Percentiles rank a stretch among this genome's conserved stretches.
phyloP scores from a whole-genome alignment of 2,888 invertebrate species.

The Acholoe squamosa region DNA sequence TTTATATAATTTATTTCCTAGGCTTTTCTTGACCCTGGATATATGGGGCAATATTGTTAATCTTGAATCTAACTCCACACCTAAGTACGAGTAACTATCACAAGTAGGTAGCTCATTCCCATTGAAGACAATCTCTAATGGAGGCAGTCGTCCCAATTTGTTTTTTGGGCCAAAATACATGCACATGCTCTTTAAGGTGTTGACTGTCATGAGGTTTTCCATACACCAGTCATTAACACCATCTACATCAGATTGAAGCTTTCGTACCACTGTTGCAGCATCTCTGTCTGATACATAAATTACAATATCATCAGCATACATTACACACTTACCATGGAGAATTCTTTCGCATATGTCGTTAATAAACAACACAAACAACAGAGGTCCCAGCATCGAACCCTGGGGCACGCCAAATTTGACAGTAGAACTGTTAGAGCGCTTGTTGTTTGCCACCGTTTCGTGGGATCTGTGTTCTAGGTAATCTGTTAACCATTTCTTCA shows the following conservation, averaged over 20 bases:
- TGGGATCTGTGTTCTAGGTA: neutral
- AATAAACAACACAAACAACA: neutral
- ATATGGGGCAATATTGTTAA: neutral
- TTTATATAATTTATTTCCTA: neutral
- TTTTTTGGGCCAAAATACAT: too few relatives aligned
- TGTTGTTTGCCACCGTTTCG: neutral
- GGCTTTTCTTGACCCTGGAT: neutral
- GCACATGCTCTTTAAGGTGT: too few relatives aligned
- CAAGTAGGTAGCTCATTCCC: neutral
- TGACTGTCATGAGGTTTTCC: too few relatives aligned
- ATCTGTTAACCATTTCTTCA: neutral
- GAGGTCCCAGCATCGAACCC: neutral
- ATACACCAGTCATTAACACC: too few relatives aligned
- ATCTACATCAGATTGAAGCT: too few relatives aligned
- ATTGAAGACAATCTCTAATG: neutral
- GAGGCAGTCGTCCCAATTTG: neutral
- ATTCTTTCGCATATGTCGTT: neutral
- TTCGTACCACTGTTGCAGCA: neutral
- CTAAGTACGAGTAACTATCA: neutral
- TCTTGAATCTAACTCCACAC: neutral
- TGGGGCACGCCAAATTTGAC: neutral
- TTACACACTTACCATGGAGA: neutral
- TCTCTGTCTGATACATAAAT: neutral
- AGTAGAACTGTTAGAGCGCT: neutral
- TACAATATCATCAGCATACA: neutral